phyloP scores from a whole-genome alignment of 2,113 vertebrate species.

The Ondatra zibethicus region DNA sequence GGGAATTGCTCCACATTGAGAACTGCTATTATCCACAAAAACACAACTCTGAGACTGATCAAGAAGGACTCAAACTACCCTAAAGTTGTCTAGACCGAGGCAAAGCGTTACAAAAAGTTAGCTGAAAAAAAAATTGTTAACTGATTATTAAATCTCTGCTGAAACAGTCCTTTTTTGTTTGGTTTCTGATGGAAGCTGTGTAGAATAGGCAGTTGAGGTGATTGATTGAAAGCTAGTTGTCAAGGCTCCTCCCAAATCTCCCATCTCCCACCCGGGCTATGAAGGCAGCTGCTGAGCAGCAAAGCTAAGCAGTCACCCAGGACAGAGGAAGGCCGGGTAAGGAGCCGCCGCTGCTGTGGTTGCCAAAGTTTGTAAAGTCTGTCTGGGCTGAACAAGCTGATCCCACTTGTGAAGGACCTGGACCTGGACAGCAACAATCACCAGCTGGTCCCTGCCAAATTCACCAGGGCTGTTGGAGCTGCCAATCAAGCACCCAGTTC shows the following conservation, averaged over 20 bases:
- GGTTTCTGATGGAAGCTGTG: neutral
- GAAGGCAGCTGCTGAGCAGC: neutral
- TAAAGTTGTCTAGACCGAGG: neutral
- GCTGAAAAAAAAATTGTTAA: neutral
- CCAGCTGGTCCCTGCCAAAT: neutral
- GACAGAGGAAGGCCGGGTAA: neutral
- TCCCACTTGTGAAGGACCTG: neutral
- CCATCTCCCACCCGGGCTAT: too few species aligned
- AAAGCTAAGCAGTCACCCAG: neutral
- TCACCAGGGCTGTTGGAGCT: neutral
- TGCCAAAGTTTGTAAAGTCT: neutral
- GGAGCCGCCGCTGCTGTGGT: neutral
- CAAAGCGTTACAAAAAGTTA: neutral
- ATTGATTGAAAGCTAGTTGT: neutral
- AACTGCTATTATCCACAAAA: neutral
- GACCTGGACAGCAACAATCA: neutral
- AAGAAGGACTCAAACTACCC: neutral
- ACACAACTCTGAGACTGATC: neutral
- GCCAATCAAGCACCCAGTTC: neutral
- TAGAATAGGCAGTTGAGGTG: neutral
- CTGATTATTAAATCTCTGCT: neutral
- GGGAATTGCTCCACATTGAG: rapidly evolving
- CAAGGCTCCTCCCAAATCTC: neutral
- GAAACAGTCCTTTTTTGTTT: neutral
- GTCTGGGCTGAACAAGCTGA: too few species aligned